These are phyloP conservation scores for Glossophaga mutica DNA, from an alignment of 2,797 vertebrate species.

Conservation along the genomic window DNA sequence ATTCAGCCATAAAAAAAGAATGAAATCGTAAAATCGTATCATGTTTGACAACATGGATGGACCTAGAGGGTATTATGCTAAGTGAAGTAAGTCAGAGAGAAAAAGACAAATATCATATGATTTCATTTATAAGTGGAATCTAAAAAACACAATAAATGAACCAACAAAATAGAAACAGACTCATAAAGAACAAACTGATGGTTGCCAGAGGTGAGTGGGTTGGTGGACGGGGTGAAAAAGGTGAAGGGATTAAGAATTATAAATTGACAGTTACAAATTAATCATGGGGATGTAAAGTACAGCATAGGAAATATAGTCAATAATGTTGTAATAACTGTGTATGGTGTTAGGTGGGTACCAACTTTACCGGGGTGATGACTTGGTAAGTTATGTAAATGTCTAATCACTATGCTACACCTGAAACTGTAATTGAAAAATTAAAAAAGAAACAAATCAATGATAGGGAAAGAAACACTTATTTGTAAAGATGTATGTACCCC, in stretches of 20 bases:
- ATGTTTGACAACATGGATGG: neutral
- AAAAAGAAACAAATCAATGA: neutral
- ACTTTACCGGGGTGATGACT: neutral
- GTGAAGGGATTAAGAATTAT: neutral
- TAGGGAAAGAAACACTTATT: neutral
- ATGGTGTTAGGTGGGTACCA: neutral
- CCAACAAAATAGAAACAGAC: neutral
- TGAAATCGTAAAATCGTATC: neutral
- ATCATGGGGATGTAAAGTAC: neutral
- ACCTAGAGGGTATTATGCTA: neutral
- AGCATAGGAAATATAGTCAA: neutral
- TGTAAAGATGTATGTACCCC: neutral
- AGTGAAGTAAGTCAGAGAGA: neutral
- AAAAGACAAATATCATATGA: neutral
- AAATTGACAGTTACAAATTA: neutral
- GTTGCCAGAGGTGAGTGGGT: neutral
- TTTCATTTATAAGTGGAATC: neutral
- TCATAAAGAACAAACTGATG: neutral
- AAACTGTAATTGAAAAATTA: neutral
- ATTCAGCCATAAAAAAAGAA: neutral
- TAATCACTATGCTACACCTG: neutral
- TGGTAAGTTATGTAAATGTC: neutral
- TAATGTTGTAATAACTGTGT: neutral
- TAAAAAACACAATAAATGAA: neutral
- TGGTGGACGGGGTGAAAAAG: neutral